phyloP scores from a whole-genome alignment of 2,797 vertebrate genomes.

The Pyrocephalus nanus region DNA sequence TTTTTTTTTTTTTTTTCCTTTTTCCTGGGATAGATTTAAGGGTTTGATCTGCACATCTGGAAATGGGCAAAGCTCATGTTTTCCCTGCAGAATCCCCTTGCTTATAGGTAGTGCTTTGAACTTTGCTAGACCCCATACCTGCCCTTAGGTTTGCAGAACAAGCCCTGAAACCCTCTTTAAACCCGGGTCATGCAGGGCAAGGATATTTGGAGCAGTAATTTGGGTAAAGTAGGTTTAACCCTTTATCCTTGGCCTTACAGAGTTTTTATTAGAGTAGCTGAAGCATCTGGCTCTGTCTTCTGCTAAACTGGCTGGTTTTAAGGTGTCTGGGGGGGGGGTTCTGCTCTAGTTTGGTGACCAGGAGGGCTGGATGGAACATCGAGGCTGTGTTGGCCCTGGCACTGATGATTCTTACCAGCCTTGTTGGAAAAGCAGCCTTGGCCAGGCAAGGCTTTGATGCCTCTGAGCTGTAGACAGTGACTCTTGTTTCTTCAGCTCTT shows the following conservation, averaged over 20 bases:
- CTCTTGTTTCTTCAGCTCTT: neutral
- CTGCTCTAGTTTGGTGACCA: neutral
- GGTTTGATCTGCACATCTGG: slow-evolving; percentile 40
- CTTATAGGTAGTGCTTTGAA: neutral
- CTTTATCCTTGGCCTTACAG: neutral
- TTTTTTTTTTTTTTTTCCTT: neutral
- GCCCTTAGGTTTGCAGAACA: neutral
- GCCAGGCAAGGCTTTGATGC: neutral
- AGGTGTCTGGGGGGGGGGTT: neutral
- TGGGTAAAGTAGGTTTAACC: neutral
- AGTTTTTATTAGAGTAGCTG: neutral
- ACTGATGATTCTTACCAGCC: neutral
- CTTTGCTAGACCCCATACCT: neutral
- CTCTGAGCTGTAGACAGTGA: neutral
- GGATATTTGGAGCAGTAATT: neutral
- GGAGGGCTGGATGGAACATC: neutral
- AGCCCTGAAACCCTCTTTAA: neutral
- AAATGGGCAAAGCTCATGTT: neutral
- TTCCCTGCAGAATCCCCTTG: neutral
- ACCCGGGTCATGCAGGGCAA: neutral
- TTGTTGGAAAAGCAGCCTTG: neutral
- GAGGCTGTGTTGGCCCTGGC: neutral
- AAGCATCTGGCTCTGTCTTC: neutral
- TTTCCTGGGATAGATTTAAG: neutral
- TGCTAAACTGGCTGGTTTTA: neutral